phyloP scores from a whole-genome alignment of 53 echinoderm and acorn worm genomes.

The Crossaster papposus region DNA sequence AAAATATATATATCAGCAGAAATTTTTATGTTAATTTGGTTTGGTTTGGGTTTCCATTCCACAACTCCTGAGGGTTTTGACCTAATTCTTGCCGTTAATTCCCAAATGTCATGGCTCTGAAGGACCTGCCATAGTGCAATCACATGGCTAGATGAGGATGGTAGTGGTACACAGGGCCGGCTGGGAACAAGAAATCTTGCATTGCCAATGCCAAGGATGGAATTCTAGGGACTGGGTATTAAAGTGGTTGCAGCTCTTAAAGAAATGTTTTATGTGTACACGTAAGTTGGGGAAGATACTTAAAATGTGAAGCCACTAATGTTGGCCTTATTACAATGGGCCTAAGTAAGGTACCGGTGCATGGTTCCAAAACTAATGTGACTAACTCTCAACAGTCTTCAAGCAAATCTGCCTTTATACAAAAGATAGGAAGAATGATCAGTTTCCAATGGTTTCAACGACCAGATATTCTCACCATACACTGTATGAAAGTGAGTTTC shows the following conservation, averaged over 20 bases:
- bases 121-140: not conserved
- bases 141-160: not conserved
- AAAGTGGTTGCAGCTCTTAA: not conserved
- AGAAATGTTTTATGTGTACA: not conserved
- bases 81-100: constrained; percentile 10
- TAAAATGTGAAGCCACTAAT: too few species aligned
- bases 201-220: not conserved
- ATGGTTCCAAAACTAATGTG: too few species aligned
- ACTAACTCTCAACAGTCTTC: too few species aligned
- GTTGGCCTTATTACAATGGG: too few species aligned
- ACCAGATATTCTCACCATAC: too few species aligned
- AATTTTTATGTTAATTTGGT: constrained; percentile 52
- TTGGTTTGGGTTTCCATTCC: constrained; percentile 44
- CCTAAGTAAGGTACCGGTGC: too few species aligned
- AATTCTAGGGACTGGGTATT: not conserved
- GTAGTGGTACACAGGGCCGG: not conserved
- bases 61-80: constrained; percentile 36
- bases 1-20: constrained; percentile 22
- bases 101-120: constrained; percentile 7
- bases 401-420: too few species aligned
- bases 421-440: too few species aligned
- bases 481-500: not conserved
- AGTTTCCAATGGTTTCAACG: too few species aligned
- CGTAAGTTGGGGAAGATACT: too few species aligned
- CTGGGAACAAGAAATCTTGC: not conserved